Evolutionary conservation across 2,797 vertebrate genomes (phyloP).

Genomic region (Lutjanus argentimaculatus): DNA sequence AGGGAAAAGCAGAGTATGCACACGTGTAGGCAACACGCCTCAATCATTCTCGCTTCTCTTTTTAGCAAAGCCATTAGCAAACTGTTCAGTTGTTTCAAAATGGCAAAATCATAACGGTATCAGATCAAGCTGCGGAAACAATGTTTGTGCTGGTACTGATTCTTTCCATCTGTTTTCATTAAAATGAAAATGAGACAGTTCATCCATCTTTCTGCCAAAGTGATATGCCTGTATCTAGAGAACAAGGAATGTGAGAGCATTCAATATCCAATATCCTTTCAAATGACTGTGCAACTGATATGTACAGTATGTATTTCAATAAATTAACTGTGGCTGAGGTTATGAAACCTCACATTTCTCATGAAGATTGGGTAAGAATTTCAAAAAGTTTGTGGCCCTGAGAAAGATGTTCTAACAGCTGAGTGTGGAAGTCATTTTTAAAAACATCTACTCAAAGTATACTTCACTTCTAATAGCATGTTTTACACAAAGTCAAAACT

Average conservation of each 20-base stretch:
- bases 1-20: conserved; percentile 2
- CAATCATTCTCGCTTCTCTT: neutral
- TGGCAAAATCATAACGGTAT: conserved; percentile 51
- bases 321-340: conserved; percentile 34
- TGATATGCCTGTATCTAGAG: conserved; percentile 42
- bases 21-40: neutral
- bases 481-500: neutral
- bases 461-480: neutral
- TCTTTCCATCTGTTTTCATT: conserved; percentile 77
- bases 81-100: conserved; percentile 50
- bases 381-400: neutral
- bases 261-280: conserved; percentile 64
- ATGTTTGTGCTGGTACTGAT: conserved; percentile 59
- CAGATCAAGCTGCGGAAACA: conserved; percentile 56
- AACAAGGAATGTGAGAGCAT: conserved; percentile 36
- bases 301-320: conserved; percentile 34
- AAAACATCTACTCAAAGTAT: neutral
- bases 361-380: neutral
- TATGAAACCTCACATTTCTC: conserved; percentile 25
- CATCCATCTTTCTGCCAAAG: conserved; percentile 68
- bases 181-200: conserved; percentile 75
- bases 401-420: neutral
- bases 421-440: neutral
- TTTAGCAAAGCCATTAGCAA: conserved; percentile 49
- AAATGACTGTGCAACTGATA: conserved; percentile 40